These are phyloP conservation scores for Mongoloraphidia duomilia DNA, from an alignment of 2,888 invertebrate species.

Conservation along the genomic window DNA sequence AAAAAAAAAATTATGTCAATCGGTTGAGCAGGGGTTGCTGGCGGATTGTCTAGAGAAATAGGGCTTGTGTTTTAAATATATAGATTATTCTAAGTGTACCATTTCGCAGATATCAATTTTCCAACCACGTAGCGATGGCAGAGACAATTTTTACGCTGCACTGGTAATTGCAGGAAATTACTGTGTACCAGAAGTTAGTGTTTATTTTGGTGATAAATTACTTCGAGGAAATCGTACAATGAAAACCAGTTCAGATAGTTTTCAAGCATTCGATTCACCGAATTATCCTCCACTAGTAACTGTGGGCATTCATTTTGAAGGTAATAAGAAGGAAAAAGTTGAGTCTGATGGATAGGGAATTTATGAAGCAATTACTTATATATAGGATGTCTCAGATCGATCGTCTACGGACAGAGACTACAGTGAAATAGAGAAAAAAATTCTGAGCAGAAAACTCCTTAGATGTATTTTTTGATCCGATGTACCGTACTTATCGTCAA, in stretches of 20 bases:
- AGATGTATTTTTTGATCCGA: too few species aligned
- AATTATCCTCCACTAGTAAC: conserved; percentile 72
- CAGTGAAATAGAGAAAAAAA: too few species aligned
- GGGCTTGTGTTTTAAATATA: not conserved
- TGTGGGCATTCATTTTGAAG: conserved; percentile 66
- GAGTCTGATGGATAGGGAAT: too few species aligned
- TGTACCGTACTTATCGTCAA: too few species aligned
- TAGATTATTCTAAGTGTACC: too few species aligned
- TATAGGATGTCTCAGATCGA: too few species aligned
- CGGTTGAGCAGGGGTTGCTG: too few species aligned
- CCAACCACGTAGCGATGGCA: conserved; percentile 84
- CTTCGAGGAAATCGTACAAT: conserved; percentile 79
- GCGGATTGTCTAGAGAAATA: too few species aligned
- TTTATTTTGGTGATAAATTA: conserved; percentile 79
- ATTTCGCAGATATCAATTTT: conserved; percentile 71
- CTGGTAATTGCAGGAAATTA: conserved; percentile 79
- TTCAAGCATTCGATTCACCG: conserved; percentile 76
- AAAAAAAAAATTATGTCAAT: too few species aligned
- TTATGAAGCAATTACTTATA: too few species aligned
- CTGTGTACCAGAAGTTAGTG: conserved; percentile 83
- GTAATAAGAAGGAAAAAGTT: conserved; percentile 23
- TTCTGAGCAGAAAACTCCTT: too few species aligned
- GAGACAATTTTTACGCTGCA: conserved; percentile 83
- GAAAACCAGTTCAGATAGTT: conserved; percentile 55
- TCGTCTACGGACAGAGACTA: too few species aligned